Conservation (phyloP, 2,888 invertebrate species). For the Lordiphosa fenestrarum region DNA sequence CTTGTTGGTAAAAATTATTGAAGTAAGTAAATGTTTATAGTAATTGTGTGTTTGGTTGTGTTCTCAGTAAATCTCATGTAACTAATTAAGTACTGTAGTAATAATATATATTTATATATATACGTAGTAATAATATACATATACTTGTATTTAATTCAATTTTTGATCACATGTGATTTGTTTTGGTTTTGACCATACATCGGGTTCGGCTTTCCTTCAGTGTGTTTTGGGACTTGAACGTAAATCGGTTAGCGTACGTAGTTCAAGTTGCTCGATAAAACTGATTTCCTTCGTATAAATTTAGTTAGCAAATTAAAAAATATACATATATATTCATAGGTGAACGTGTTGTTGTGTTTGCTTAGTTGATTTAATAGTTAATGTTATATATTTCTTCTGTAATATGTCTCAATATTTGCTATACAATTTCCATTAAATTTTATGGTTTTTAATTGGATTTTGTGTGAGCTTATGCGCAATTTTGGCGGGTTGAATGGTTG, state of each 20-base stretch:
- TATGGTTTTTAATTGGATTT: conserved; percentile 19
- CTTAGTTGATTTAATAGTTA: too few relatives aligned
- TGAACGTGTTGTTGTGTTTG: too few relatives aligned
- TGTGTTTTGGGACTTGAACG: conserved; percentile 29
- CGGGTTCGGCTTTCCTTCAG: conserved; percentile 11
- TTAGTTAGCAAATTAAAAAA: too few relatives aligned
- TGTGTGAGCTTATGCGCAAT: conserved; percentile 46
- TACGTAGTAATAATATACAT: conserved; percentile 26
- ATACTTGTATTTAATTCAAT: conserved; percentile 59
- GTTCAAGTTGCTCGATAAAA: too few relatives aligned
- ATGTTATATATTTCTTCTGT: conserved; percentile 16
- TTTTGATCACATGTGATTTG: conserved; percentile 67
- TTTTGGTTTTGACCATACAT: conserved; percentile 18
- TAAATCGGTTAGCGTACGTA: too few relatives aligned
- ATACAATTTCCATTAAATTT: conserved; percentile 20
- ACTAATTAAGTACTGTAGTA: conserved; percentile 50
- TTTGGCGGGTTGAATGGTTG: conserved; percentile 59
- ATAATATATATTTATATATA: conserved; percentile 17
- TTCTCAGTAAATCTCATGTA: conserved; percentile 24
- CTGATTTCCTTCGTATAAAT: too few relatives aligned
- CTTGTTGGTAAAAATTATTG: conserved; percentile 36
- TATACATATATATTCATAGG: too few relatives aligned
- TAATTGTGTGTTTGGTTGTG: not conserved
- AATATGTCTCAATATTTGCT: conserved; percentile 11
- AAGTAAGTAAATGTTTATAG: conserved; percentile 11